Evolutionary conservation across 2,797 vertebrate species (phyloP).

Genomic region (Silurus lanzhouensis): DNA sequence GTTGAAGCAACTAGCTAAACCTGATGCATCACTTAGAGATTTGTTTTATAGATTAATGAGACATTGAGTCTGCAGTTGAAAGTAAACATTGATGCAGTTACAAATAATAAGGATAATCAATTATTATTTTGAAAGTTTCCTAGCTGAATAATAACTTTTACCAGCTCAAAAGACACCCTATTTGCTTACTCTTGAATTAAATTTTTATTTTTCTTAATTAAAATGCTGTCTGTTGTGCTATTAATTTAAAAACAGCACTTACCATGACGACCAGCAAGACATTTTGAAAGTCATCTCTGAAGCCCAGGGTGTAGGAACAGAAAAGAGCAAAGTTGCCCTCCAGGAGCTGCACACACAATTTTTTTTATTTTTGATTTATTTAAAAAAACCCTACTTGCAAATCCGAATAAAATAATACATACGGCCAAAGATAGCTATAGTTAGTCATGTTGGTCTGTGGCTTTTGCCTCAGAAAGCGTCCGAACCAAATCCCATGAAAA

Average conservation of each 20-base stretch:
- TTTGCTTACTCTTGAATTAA: background rate
- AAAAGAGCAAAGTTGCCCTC: conserved; percentile 97
- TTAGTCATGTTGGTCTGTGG: background rate
- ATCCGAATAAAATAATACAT: conserved; percentile 2
- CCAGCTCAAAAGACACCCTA: background rate
- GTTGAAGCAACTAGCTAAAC: background rate
- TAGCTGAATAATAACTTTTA: background rate
- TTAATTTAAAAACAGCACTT: conserved; percentile 49
- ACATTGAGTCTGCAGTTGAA: background rate
- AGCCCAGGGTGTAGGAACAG: conserved; percentile 87
- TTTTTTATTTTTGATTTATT: no score
- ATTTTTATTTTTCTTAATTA: no score
- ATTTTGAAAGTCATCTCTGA: conserved; percentile 90
- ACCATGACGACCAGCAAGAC: conserved; percentile 96
- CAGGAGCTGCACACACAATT: conserved; percentile 77
- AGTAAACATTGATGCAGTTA: background rate
- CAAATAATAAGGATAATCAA: background rate
- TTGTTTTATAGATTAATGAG: no score
- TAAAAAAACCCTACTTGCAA: conserved; percentile 4
- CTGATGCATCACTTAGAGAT: background rate
- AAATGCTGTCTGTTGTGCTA: background rate
- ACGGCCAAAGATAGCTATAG: conserved; percentile 8
- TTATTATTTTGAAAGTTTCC: background rate
- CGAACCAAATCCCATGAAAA: background rate
- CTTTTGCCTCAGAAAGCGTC: background rate